Evolutionary conservation across 2,888 invertebrate species (phyloP).

Genomic region (Temnothorax rugatulus): DNA sequence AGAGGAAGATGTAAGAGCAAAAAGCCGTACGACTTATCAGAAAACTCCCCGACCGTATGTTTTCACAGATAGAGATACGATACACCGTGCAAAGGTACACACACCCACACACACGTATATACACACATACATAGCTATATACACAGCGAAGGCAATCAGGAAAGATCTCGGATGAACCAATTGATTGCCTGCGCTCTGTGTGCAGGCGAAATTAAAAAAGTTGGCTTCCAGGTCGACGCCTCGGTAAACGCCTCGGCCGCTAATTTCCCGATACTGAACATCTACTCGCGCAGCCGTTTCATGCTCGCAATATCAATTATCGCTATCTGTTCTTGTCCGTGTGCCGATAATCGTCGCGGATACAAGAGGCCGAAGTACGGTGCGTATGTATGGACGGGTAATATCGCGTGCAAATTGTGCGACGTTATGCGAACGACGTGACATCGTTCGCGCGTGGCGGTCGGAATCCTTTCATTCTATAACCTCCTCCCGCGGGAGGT

Average conservation of each 20-base stretch:
- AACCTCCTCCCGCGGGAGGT: not conserved
- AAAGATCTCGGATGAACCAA: conserved; percentile 47
- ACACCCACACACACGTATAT: not conserved
- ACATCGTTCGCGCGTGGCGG: not conserved
- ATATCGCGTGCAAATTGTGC: conserved; percentile 35
- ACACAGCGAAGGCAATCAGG: conserved; percentile 15
- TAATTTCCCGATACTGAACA: conserved; percentile 40
- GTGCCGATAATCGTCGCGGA: conserved; percentile 16
- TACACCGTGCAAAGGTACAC: conserved; percentile 1
- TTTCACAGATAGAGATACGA: conserved; percentile 32
- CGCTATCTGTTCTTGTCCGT: conserved; percentile 26
- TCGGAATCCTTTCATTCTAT: conserved; percentile 22
- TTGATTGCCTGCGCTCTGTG: conserved; percentile 34
- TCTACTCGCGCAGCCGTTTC: conserved; percentile 24
- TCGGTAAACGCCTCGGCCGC: conserved; percentile 39
- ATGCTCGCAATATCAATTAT: conserved; percentile 54
- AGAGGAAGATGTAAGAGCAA: not conserved
- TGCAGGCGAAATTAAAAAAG: conserved; percentile 51
- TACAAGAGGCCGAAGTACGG: not conserved
- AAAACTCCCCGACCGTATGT: conserved; percentile 13
- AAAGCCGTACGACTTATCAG: conserved; percentile 30
- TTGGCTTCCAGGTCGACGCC: conserved; percentile 48
- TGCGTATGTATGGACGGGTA: not conserved
- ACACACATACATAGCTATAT: not conserved
- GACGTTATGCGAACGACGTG: conserved; percentile 37